Percentiles rank a stretch among this genome's conserved stretches.
Conservation (phyloP, 2,888 invertebrate genomes). For the Labia minor region DNA sequence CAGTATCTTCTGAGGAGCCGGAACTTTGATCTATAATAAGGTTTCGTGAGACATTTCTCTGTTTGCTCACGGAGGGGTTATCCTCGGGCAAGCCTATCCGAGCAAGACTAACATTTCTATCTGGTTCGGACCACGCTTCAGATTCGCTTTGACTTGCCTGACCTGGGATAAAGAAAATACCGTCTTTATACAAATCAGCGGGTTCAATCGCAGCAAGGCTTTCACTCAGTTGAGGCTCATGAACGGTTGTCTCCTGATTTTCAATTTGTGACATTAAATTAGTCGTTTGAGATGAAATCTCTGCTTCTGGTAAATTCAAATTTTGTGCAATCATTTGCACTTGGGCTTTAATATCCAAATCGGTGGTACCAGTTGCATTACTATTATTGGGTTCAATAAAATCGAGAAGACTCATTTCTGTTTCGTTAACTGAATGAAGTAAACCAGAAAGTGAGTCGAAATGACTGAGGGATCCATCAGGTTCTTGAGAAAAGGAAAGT, state of each 20-base stretch:
- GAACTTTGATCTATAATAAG: constrained; percentile 22
- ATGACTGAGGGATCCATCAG: not conserved
- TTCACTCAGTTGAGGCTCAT: constrained; percentile 25
- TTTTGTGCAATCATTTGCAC: not conserved
- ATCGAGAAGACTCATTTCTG: not conserved
- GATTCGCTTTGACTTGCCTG: constrained; percentile 44
- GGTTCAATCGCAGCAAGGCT: not conserved
- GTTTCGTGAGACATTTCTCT: not conserved
- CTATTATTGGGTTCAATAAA: not conserved
- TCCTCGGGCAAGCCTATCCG: constrained; percentile 51
- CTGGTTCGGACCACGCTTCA: constrained; percentile 81
- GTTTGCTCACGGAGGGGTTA: constrained; percentile 19
- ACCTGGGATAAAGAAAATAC: constrained; percentile 32
- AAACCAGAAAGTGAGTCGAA: constrained; percentile 18
- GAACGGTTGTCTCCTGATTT: constrained; percentile 22
- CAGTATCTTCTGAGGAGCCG: constrained; percentile 25
- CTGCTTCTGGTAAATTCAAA: not conserved
- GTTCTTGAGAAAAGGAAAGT: constrained; percentile 18
- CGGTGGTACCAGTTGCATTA: not conserved
- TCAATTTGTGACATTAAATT: constrained; percentile 26
- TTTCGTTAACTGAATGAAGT: constrained; percentile 17
- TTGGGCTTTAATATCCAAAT: not conserved
- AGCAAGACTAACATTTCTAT: constrained; percentile 66
- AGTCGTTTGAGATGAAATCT: not conserved
- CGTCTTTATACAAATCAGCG: not conserved